These are phyloP conservation scores for Falcunculus frontatus DNA, from an alignment of 2,113 vertebrate genomes.

Conservation along the genomic window DNA sequence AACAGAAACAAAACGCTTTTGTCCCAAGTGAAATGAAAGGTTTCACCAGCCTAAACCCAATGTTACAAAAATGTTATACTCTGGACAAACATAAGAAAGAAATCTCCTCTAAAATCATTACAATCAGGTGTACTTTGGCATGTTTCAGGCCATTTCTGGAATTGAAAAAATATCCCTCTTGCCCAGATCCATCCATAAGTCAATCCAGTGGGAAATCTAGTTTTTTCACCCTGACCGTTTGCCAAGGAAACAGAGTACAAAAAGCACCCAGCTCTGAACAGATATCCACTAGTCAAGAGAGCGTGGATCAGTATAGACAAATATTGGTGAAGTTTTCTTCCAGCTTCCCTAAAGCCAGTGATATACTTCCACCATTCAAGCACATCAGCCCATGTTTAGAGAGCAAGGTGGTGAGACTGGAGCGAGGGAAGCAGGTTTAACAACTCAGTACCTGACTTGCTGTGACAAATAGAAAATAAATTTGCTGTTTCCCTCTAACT, in stretches of 20 bases:
- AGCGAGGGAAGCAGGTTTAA: background rate
- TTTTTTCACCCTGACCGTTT: background rate
- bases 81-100: background rate
- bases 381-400: background rate
- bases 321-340: background rate
- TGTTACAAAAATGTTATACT: background rate
- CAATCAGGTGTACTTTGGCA: fast-evolving
- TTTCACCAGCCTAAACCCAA: background rate
- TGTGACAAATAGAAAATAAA: background rate
- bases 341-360: background rate
- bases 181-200: background rate
- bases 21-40: background rate
- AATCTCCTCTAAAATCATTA: background rate
- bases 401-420: background rate
- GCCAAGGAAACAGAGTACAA: background rate
- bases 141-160: background rate
- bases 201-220: background rate
- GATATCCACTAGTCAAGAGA: background rate
- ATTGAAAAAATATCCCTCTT: background rate
- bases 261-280: background rate
- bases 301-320: background rate
- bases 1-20: background rate
- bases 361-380: background rate
- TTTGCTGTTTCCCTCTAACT: background rate
- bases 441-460: background rate